Conservation (phyloP, 2,113 vertebrate species). For the Aphelocoma coerulescens region DNA sequence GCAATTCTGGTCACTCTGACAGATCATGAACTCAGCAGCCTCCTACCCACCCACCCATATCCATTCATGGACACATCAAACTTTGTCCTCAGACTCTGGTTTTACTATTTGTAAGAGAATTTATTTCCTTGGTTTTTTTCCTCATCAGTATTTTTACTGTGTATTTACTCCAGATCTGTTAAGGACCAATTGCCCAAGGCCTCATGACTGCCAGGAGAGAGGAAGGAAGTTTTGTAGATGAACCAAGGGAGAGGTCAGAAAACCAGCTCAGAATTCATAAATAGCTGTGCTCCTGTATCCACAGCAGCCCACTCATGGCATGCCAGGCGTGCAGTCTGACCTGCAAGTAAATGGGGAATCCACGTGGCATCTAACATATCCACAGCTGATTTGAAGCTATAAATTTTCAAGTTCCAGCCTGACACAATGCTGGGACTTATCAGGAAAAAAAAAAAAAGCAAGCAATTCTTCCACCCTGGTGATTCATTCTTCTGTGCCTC, state of each 20-base stretch:
- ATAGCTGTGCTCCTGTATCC: neutral
- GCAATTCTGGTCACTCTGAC: neutral
- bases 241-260: neutral
- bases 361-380: neutral
- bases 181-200: neutral
- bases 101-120: neutral
- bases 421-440: neutral
- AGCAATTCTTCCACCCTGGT: neutral
- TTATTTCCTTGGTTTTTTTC: neutral
- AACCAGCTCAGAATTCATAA: neutral
- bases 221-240: neutral
- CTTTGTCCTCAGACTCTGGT: neutral
- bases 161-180: neutral
- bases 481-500: slow-evolving; percentile 11
- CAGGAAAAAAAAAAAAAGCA: neutral
- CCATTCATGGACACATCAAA: neutral
- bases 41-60: neutral
- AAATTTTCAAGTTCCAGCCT: neutral
- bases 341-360: neutral
- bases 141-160: neutral
- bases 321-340: neutral
- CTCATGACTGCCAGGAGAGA: neutral
- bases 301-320: neutral
- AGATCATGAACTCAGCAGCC: neutral
- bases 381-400: neutral